Evolutionary conservation across 2,113 vertebrate genomes (phyloP).

Genomic region (Gyps fulvus): DNA sequence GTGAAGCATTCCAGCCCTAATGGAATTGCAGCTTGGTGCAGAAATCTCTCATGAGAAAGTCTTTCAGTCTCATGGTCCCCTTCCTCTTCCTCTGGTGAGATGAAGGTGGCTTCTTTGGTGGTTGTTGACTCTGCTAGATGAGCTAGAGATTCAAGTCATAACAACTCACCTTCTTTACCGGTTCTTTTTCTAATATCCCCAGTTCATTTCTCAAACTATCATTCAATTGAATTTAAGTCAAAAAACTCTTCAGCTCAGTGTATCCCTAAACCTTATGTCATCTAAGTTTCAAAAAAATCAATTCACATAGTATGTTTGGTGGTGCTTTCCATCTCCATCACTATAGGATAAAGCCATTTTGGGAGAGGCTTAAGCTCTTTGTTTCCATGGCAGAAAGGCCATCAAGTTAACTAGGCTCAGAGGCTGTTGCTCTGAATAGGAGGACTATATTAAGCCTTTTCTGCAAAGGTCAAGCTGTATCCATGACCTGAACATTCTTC

Average conservation of each 20-base stretch:
- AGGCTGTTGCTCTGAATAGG: neutral
- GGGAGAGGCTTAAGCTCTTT: neutral
- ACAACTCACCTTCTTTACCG: neutral
- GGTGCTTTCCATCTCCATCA: neutral
- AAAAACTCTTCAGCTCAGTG: neutral
- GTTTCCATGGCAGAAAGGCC: neutral
- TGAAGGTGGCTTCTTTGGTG: neutral
- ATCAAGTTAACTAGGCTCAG: neutral
- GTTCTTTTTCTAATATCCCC: neutral
- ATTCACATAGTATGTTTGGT: neutral
- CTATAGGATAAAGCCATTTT: neutral
- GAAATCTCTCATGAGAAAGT: neutral
- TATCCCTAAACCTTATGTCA: fast-evolving
- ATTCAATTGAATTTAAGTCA: neutral
- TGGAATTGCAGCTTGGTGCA: neutral
- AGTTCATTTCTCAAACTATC: neutral
- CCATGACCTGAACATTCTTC: neutral
- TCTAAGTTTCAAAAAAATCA: neutral
- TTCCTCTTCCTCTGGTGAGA: neutral
- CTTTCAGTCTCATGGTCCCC: neutral
- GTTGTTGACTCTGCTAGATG: neutral
- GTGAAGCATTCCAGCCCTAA: neutral
- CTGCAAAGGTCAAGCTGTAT: neutral
- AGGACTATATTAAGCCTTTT: neutral
- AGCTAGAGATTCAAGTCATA: neutral